These are phyloP conservation scores for Seriola quinqueradiata DNA, from an alignment of 2,113 vertebrate species.

Conservation along the genomic window DNA sequence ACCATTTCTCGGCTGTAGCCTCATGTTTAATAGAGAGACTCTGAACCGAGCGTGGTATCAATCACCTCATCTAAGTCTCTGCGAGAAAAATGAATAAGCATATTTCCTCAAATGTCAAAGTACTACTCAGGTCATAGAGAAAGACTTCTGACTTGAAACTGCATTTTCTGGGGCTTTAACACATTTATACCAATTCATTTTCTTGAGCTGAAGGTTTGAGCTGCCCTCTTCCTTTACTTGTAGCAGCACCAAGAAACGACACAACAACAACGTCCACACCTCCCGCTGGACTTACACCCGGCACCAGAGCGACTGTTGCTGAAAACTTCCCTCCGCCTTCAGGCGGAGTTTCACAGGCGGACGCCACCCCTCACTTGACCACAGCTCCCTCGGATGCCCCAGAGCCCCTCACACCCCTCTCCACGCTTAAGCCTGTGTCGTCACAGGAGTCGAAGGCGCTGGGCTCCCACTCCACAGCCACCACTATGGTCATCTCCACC, in stretches of 20 bases:
- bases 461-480: constrained; percentile 69
- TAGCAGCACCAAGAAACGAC: constrained; percentile 68
- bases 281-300: constrained; percentile 20
- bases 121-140: not conserved
- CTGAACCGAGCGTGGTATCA: too few relatives aligned
- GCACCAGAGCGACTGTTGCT: constrained; percentile 31
- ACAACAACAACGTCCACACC: constrained; percentile 16
- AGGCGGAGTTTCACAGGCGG: constrained; percentile 70
- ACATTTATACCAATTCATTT: not conserved
- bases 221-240: not conserved
- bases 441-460: constrained; percentile 63
- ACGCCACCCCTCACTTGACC: constrained; percentile 51
- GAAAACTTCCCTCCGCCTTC: constrained; percentile 36
- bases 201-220: not conserved
- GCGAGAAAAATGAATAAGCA: not conserved
- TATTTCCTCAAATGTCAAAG: not conserved
- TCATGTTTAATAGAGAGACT: too few relatives aligned
- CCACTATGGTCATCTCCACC: constrained; percentile 70
- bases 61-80: too few relatives aligned
- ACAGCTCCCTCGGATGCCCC: constrained; percentile 59
- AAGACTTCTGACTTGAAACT: not conserved
- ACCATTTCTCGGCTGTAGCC: not conserved
- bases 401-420: constrained; percentile 52
- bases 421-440: constrained; percentile 57
- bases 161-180: not conserved